Evolutionary conservation across 2,113 vertebrate species (phyloP).

Genomic region (Hydrolagus affinis): DNA sequence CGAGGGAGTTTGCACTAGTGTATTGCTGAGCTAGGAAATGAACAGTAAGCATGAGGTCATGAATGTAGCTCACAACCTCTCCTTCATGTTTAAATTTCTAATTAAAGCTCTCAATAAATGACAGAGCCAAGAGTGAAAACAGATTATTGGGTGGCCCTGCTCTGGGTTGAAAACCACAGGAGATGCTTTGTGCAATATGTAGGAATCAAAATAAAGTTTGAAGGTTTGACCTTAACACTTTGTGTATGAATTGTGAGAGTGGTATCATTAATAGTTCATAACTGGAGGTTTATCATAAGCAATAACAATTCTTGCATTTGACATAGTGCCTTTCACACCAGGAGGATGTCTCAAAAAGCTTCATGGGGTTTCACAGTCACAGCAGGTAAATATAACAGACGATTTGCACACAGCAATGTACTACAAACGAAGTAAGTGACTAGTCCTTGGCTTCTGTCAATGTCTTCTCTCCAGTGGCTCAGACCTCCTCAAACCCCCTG

Average conservation of each 20-base stretch:
- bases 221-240: background rate
- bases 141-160: background rate
- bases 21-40: background rate
- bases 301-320: too few relatives aligned
- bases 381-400: too few relatives aligned
- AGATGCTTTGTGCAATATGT: background rate
- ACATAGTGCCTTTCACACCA: too few relatives aligned
- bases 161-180: background rate
- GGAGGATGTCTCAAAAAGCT: too few relatives aligned
- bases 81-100: constrained; percentile 13
- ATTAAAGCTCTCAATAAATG: constrained; percentile 10
- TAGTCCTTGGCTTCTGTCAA: too few relatives aligned
- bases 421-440: too few relatives aligned
- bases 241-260: background rate
- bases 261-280: background rate
- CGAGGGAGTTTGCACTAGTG: constrained; percentile 12
- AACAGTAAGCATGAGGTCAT: constrained; percentile 18
- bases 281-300: background rate
- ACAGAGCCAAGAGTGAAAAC: background rate
- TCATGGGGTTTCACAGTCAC: too few relatives aligned
- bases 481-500: too few relatives aligned
- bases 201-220: background rate
- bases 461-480: too few relatives aligned
- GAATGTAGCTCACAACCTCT: background rate
- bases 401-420: too few relatives aligned